Percentiles rank a stretch among this genome's conserved stretches.
phyloP scores from a whole-genome alignment of 2,888 invertebrate species.

The Marronus borbonicus region DNA sequence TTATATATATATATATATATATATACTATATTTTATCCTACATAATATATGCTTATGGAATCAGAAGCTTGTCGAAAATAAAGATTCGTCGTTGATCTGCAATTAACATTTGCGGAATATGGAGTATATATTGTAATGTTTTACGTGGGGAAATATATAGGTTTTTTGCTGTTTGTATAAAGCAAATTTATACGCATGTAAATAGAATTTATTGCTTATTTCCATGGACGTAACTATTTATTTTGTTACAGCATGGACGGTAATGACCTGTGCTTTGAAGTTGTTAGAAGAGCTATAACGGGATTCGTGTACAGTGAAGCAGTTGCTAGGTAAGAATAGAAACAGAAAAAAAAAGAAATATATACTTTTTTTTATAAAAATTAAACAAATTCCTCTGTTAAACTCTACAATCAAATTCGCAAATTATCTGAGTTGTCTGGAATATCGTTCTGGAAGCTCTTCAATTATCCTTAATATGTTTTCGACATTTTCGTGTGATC shows the following conservation, averaged over 20 bases:
- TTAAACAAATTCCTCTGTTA: no score
- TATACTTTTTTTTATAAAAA: no score
- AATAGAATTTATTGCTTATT: slow-evolving; percentile 6
- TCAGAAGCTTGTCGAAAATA: no score
- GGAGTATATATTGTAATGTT: no score
- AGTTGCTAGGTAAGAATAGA: slow-evolving; percentile 88
- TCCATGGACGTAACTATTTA: not conserved
- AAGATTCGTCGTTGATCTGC: no score
- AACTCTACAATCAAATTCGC: no score
- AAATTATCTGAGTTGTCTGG: not conserved
- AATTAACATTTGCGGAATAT: no score
- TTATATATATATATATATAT: no score
- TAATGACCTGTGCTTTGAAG: slow-evolving; percentile 98
- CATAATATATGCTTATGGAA: no score
- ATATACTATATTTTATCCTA: no score
- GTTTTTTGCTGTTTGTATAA: not conserved
- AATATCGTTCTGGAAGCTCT: not conserved
- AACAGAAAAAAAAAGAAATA: no score
- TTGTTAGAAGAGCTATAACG: slow-evolving; percentile 94
- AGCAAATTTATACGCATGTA: not conserved
- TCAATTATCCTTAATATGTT: not conserved
- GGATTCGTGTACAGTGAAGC: slow-evolving; percentile 99
- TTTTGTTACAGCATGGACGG: slow-evolving; percentile 93
- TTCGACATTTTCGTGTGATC: not conserved
- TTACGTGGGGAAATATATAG: no score